Conservation (phyloP, 1,140 invertebrate species). For the Brachionus koreanus region DNA sequence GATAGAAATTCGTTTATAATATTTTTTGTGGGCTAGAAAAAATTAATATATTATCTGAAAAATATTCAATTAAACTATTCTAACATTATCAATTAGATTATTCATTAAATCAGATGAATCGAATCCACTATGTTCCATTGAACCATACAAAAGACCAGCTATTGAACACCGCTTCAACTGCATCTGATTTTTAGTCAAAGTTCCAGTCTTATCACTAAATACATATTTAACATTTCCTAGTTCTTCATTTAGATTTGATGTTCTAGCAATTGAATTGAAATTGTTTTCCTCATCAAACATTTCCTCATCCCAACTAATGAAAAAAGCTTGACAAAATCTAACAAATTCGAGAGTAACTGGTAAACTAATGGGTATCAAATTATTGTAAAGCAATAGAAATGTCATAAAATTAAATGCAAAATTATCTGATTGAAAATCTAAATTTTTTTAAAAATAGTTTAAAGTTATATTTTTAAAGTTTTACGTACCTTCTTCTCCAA, state of each 20-base stretch:
- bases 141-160: slow-evolving; percentile 70
- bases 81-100: background rate
- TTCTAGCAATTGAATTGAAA: slow-evolving; percentile 91
- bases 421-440: background rate
- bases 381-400: slow-evolving; percentile 98
- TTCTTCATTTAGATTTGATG: slow-evolving; percentile 98
- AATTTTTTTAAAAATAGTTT: background rate
- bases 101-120: background rate
- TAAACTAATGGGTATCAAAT: slow-evolving; percentile 96
- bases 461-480: background rate
- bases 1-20: slow-evolving; percentile 17
- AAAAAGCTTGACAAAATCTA: slow-evolving; percentile 75
- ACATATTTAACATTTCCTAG: slow-evolving; percentile 71
- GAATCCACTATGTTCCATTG: background rate
- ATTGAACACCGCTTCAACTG: slow-evolving; percentile 87
- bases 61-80: background rate
- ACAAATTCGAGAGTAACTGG: slow-evolving; percentile 98
- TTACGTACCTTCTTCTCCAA: slow-evolving; percentile 50
- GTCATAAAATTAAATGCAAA: slow-evolving; percentile 65
- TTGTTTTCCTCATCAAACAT: slow-evolving; percentile 75
- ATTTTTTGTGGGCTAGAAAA: background rate
- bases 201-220: slow-evolving; percentile 87
- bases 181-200: slow-evolving; percentile 93
- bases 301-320: slow-evolving; percentile 56
- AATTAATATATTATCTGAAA: background rate